Evolutionary conservation across 2,113 vertebrate genomes (phyloP), one percentile per base, ranked within the genome.

Genomic region (Chitala chitala): DNA sequence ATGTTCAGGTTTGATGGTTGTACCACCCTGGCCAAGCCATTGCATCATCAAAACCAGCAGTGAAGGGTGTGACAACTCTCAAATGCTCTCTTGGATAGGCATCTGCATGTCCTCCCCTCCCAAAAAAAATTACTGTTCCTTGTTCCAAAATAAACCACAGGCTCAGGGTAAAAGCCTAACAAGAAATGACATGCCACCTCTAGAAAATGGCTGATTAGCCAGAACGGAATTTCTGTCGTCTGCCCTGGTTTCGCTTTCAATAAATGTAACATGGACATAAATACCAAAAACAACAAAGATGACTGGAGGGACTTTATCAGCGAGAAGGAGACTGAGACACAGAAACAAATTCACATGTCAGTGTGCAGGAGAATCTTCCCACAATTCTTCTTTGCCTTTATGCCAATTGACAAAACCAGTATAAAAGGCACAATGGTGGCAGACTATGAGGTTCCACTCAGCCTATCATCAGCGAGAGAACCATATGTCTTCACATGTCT

Each of bases 341-440:
- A 58, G 53, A 72, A 40, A 56, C 29, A 36, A n/a, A 58, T 55
- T 72, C 70, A 58, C 9, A 24, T 38, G 22, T 46, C 54, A 40
- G 3, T 24, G 15, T 56, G 36, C 70, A 12, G 70, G 54, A 58
- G 70, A 56, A 72, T 12, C 33, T 64, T 64, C 40, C 61, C 31
- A 38, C 53, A 56, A 56, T 44, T 72, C 53, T 38, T 44, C 53
- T 24, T 58, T 40, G 38, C 40, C 53, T 54, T 72, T 55, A 56
- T 56, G 29, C 56, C 54, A 58, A n/a, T 40, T 51, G 53, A 72
- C 54, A 72, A 72, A 72, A 58, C 51, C 58, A 54, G 53, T 42
- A 58, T 72, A 42, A 72, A 72, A 72, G 54, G 33, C 51, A 56
- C 51, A 44, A 24, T 12, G 7, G 22, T 26, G 36, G 38, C 53